Conservation (phyloP, 2,888 invertebrate genomes). For the Agonopterix subpropinquella region DNA sequence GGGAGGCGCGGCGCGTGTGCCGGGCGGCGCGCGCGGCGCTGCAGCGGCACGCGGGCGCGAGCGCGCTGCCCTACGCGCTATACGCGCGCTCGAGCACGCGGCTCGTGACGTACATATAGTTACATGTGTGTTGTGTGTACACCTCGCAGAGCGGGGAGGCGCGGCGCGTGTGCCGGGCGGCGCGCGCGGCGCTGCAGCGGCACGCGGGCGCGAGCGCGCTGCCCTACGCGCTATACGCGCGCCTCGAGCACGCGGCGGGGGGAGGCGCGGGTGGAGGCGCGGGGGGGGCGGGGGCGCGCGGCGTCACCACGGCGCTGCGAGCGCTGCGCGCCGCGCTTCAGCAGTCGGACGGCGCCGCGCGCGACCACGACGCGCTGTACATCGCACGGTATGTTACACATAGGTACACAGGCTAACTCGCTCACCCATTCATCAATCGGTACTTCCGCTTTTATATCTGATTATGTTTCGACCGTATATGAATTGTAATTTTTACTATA, state of each 20-base stretch:
- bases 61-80: no score
- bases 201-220: slow-evolving; percentile 10
- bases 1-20: no score
- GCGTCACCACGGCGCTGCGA: slow-evolving; percentile 3
- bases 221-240: slow-evolving; percentile 41
- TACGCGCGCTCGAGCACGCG: no score
- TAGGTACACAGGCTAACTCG: no score
- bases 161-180: slow-evolving; percentile 21
- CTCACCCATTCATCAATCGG: no score
- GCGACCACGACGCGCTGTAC: slow-evolving; percentile 24
- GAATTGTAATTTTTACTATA: no score
- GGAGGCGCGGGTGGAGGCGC: slow-evolving; percentile 8
- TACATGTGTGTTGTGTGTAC: slow-evolving; percentile 22
- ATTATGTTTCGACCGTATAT: no score
- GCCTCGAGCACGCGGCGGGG: slow-evolving; percentile 25
- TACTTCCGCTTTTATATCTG: no score
- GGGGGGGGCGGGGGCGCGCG: slow-evolving; percentile 6
- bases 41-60: no score
- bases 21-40: no score
- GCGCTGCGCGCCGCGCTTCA: slow-evolving; percentile 14
- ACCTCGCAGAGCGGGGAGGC: slow-evolving; percentile 15
- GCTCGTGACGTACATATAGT: no score
- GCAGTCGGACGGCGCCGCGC: slow-evolving; percentile 11
- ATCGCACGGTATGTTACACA: slow-evolving; percentile 22
- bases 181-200: slow-evolving; percentile 20